phyloP scores from a whole-genome alignment of 2,797 vertebrate species.

The Discoglossus pictus region DNA sequence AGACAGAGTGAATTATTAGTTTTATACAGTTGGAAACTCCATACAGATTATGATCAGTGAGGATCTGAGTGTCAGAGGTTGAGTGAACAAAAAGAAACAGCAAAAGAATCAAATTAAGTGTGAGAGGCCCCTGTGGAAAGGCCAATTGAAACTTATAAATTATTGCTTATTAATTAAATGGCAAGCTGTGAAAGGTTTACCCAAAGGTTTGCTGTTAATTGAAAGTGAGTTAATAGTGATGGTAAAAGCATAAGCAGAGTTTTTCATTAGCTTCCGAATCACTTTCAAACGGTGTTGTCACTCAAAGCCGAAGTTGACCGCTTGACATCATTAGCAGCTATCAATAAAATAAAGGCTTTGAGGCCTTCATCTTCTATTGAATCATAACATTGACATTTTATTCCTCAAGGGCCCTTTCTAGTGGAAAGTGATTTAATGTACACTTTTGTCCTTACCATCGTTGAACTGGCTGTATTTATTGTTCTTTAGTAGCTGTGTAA shows the following conservation, averaged over 20 bases:
- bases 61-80: neutral
- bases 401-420: neutral
- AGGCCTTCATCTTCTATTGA: neutral
- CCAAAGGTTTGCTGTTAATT: slow-evolving; percentile 47
- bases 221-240: slow-evolving; percentile 39
- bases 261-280: slow-evolving; percentile 9
- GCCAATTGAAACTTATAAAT: slow-evolving; percentile 39
- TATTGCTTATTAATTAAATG: slow-evolving; percentile 54
- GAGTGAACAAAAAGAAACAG: slow-evolving; percentile 7
- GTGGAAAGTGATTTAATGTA: neutral
- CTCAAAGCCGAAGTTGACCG: slow-evolving; percentile 10
- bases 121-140: slow-evolving; percentile 11
- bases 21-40: fast-evolving
- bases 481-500: neutral
- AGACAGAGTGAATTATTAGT: too few species aligned
- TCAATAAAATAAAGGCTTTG: neutral
- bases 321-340: neutral
- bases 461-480: slow-evolving; percentile 6
- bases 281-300: neutral
- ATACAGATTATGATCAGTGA: fast-evolving
- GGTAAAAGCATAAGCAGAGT: slow-evolving; percentile 35
- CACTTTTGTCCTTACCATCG: neutral
- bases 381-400: neutral
- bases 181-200: slow-evolving; percentile 22
- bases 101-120: neutral